Percentiles rank a stretch among this genome's conserved stretches.
Evolutionary conservation across 2,113 vertebrate species (phyloP).

Genomic region (Asarcornis scutulata): DNA sequence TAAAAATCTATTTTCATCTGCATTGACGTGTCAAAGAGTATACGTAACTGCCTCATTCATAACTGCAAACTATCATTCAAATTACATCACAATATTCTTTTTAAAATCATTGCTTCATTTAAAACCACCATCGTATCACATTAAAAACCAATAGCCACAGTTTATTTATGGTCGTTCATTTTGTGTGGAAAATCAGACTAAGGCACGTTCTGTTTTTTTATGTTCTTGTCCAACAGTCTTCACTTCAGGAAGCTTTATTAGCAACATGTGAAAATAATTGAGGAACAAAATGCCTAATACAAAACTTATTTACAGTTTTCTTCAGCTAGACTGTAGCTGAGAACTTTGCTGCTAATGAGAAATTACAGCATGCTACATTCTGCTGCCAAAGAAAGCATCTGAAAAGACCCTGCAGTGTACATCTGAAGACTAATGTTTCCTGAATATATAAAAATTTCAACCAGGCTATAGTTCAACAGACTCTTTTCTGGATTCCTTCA

Average conservation of each 20-base stretch:
- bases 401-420: background rate
- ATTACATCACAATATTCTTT: background rate
- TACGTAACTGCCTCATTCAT: background rate
- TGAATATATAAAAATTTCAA: slow-evolving; percentile 6
- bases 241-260: slow-evolving; percentile 1
- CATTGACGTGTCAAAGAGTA: background rate
- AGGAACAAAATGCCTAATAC: slow-evolving; percentile 19
- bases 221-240: background rate
- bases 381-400: slow-evolving; percentile 34
- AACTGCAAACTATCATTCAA: background rate
- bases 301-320: slow-evolving; percentile 44
- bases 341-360: slow-evolving; percentile 13
- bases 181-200: background rate
- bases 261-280: background rate
- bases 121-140: background rate
- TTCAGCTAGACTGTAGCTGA: background rate
- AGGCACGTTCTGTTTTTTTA: background rate
- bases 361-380: slow-evolving; percentile 9
- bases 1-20: background rate
- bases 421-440: slow-evolving; percentile 5
- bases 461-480: background rate
- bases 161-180: background rate
- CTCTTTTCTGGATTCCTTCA: background rate
- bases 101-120: background rate
- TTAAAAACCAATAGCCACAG: background rate